Base-by-base conservation (phyloP, 2,797 vertebrate species). In the Brachyrhaphis roseni region DNA sequence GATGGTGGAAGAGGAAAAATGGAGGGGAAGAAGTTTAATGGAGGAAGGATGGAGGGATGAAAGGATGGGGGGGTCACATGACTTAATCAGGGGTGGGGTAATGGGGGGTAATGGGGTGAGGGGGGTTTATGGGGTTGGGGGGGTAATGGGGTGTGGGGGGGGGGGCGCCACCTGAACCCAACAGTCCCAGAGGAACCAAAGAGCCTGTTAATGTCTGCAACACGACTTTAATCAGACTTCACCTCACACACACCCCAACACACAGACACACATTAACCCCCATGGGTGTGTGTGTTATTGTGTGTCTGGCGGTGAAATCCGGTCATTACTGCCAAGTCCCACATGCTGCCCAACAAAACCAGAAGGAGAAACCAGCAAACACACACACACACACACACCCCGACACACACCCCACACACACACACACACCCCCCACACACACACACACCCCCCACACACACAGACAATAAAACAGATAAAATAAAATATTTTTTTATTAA, bases 211-310 rank as follows among this genome's bases (percentile, higher is more conserved):
- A 98, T 98, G 97, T 98, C 96, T 95, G 96, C 97, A 97, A 98
- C 98, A 98, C 75, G 96, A 96, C 87, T 98, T 99, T 98, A 98
- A 99, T 99, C 97, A 98, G 94, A 97, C 97, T 97, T 91, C 82
- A 82, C 81, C 76, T n/a, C 76, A 62, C 82, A 53, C 79, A 43
- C 41, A 36, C 34, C 2, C 34, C n/a, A n/a, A 72, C 18, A 72
- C 74, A 73, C 66, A n/a, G 36, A 76, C 26, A 39, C 26, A 34
- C 57, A 66, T 1, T 5, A 4, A 18, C 47, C 8, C 23, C 20
- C 1, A 7, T 8, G 47, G 5, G 49, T 51, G 49, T 51, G 49
- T 51, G 20, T 51, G 20, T n/a, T 20, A 1, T 10, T 11, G 53
- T 57, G 53, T 28, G 53, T 85, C 88, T 89, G 91, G 90, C 78